Evolutionary conservation across 2,113 vertebrate species (phyloP), one percentile per base, ranked within the genome.

Genomic region (Saccopteryx leptura): DNA sequence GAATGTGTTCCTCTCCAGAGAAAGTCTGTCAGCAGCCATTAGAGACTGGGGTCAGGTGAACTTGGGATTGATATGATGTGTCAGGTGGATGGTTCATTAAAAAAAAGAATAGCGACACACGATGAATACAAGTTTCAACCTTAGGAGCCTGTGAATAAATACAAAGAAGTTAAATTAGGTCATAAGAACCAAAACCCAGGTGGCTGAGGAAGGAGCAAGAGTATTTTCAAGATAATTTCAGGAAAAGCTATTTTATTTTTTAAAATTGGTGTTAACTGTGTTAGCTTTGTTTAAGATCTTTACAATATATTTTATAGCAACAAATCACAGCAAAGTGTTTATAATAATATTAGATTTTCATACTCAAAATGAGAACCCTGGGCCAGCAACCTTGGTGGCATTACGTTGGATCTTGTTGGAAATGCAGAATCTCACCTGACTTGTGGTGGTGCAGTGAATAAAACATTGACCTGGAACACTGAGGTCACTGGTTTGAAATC

Each of bases 201-300:
- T 76, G 24, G 9, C 14, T 95, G 19, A 28, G 9, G 24, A 82
- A 48, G 75, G 10, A 7, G 9, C 13, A 69, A 92, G 39, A n/a
- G 7, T 18, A 74, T 68, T 74, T 93, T 92, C 12, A 86, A 71
- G 26, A 65, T 60, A 81, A 48, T 65, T 96, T 79, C 52, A 75
- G 60, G 31, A 79, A 86, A 56, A 39, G 0, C 0, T 8, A 75
- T 76, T 78, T 66, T 50, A 69, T 65, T 81, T 60, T 39, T 80
- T n/a, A 1, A 6, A 76, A 61, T 13, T 28, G 26, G 28, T 84
- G 56, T 5, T 68, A 75, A 66, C 56, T 52, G 5, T 0, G 0
- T 81, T 72, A 52, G 8, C 10, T 90, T 75, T 2, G 1, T 90
- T 86, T 85, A 78, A 85, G 21, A 21, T 90, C 13, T 28, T 58